Evolutionary conservation across 2,113 vertebrate species (phyloP), one percentile per base, ranked within the genome.

Genomic region (Caranx ignobilis): DNA sequence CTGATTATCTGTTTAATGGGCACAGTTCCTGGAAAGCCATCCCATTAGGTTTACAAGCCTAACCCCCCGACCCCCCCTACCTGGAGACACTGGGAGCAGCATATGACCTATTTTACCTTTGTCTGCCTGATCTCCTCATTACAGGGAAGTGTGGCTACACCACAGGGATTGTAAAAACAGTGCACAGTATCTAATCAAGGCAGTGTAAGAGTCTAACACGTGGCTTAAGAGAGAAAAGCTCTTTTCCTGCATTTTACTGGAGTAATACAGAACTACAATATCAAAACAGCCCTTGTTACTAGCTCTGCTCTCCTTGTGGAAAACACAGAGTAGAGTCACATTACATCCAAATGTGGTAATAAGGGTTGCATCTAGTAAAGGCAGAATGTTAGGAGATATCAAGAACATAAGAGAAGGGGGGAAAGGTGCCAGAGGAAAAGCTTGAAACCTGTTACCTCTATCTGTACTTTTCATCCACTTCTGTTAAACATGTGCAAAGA

Each of bases 11-110:
- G 59, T 43, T 52, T 26, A 31, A 11, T 54, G 7, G 81, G 60
- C 78, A 78, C 19, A 48, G 16, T 86, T 87, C 82, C 63, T 76
- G 72, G 70, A 83, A 85, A 69, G 3, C 4, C 56, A 15, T 73
- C 69, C 47, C 61, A 80, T 21, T 19, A 70, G 26, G 32, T 64
- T 63, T 77, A 64, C 71, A 71, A 76, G 62, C 37, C 37, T 87
- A 52, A 87, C 71, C 88, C 10, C 10, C 57, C 54, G 55, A 87
- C 82, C 62, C 43, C 54, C 54, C 41, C 26, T 26, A 75, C 54
- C 66, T 75, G 83, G 75, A 77, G 77, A 67, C 69, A 77, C 74
- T 37, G 45, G 15, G 74, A 78, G 63, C 79, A 15, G 56, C 54
- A 62, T 56, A 34, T 63, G 77, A 60, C 65, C 37, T 48, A n/a